Base-by-base conservation (phyloP, 1,140 invertebrate species). In the Heliothis subflexa region DNA sequence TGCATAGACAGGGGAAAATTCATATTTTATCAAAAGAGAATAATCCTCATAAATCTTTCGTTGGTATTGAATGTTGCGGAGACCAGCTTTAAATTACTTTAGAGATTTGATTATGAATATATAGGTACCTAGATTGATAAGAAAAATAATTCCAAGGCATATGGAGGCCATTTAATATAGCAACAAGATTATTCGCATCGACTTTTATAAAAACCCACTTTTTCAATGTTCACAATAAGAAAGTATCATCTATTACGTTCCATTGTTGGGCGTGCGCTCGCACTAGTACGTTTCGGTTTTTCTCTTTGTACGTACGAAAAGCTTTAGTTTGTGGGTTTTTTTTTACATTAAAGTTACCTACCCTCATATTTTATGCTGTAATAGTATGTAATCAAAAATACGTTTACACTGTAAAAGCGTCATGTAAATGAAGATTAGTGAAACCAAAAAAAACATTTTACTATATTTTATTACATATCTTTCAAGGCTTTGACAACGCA, bases 401-500 rank as follows among this genome's bases (percentile, higher is more conserved):
- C 9, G n/a, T 18, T 14, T 25, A 3, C 25, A 13, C 14, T 28
- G 25, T 4, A 57, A 28, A 25, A 59, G 3, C 2, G 25, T 59
- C 25, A 21, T 18, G 18, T 55, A 18, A 55, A 2, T 21, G 33
- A 55, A 12, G 18, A 54, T 54, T 40, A 73, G 3, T 21, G 47
- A 59, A 74, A 71, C 28, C 55, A 1, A 3, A 54, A n/a, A 40
- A 61, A 61, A 14, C n/a, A 28, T 21, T 40, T 49, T 71, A 49
- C 70, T 71, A 55, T 66, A 73, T 25, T 74, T 68, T 70, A 81
- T 81, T 95, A 96, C 95, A 96, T 96, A 91, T 96, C 96, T 89
- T 97, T 97, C 81, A 97, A 95, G 84, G 96, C 95, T 83, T 97
- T 95, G 55, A 97, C 96, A 83, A 98, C 95, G 93, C 97, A 98